Evolutionary conservation across 2,113 vertebrate genomes (phyloP).

Genomic region (Protomyctophum bolini): DNA sequence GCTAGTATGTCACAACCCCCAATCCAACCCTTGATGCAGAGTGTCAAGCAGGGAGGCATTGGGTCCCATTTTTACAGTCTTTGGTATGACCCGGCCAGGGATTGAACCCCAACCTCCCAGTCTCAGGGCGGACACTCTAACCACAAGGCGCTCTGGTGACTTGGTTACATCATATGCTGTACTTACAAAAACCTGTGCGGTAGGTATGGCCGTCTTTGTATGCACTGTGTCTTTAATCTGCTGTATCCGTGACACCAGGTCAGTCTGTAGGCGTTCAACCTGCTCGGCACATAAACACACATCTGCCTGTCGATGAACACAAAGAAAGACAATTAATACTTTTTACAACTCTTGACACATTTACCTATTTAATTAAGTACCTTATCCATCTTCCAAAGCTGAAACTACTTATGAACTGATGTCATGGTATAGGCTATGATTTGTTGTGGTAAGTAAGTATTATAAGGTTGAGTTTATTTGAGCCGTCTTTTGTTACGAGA

Average conservation of each 20-base stretch:
- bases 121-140: too few species aligned
- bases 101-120: too few species aligned
- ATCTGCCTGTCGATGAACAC: constrained; percentile 78
- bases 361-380: neutral
- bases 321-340: neutral
- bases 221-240: constrained; percentile 77
- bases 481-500: too few species aligned
- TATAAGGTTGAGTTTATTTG: too few species aligned
- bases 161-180: neutral
- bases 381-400: neutral
- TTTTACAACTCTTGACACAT: neutral
- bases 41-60: too few species aligned
- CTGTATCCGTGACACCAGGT: constrained; percentile 78
- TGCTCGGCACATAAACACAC: constrained; percentile 77
- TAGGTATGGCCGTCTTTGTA: constrained; percentile 79
- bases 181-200: constrained; percentile 89
- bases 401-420: neutral
- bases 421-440: too few species aligned
- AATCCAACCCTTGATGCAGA: too few species aligned
- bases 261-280: constrained; percentile 74
- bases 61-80: too few species aligned
- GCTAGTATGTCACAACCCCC: too few species aligned
- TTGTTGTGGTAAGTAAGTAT: too few species aligned
- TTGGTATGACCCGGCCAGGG: too few species aligned
- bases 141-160: too few species aligned